Base-by-base conservation (phyloP, 1,140 invertebrate genomes). In the Tetraneura akinire region DNA sequence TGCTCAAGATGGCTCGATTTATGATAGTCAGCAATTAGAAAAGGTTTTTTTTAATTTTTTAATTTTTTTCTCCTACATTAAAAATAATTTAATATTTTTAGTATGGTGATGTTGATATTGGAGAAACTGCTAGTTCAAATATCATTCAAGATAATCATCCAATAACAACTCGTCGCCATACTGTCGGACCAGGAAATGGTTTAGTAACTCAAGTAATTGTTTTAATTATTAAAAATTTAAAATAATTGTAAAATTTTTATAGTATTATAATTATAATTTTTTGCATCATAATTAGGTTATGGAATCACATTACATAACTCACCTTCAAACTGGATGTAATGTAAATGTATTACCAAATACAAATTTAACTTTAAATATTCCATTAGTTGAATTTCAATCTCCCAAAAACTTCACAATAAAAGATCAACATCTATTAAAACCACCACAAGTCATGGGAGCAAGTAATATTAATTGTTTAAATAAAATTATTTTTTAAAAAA, bases 351-450 rank as follows among this genome's bases (percentile, higher is more conserved):
- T 90, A 23, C 90, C 90, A 42, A 87, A 90, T 83, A 89, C 87
- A 45, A 90, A 92, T 87, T 88, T 93, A 78, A 91, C 92, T 53
- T 88, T 92, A 81, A 92, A 93, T 86, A 87, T 93, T 84, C 92
- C 92, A 66, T 87, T 92, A 81, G 87, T 93, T 49, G 90, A 92
- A 83, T 90, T 93, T 85, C 90, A 92, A 81, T 91, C 91, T 57
- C 92, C 91, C 11, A 91, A 94, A 83, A 94, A 93, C 87, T 93
- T 95, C 86, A 92, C 92, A 83, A 92, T 95, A 80, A 96, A 97
- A 85, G 95, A 98, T 87, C 95, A 96, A 83, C 94, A 98, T 87
- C 88, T 98, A 82, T 87, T 98, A 53, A 96, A 97, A 86, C 95
- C 96, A 53, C 96, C 96, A 2, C 91, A 92, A 74, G 92, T 93